phyloP scores from a whole-genome alignment of 2,888 invertebrate genomes.

The Tachystola acroxantha region DNA sequence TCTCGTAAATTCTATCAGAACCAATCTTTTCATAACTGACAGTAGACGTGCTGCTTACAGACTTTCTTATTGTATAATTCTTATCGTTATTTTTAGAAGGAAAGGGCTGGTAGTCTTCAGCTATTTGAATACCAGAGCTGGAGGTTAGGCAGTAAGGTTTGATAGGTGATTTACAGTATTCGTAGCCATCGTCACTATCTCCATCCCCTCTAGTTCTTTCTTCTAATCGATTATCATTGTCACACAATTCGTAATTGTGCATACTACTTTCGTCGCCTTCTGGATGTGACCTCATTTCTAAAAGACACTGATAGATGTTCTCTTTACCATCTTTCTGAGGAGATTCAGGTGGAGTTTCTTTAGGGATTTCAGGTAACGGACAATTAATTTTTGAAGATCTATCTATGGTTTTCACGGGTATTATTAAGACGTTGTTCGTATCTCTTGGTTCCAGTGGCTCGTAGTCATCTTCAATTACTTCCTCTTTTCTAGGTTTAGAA shows the following conservation, averaged over 20 bases:
- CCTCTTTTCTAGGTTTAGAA: constrained; percentile 41
- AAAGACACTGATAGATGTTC: constrained; percentile 66
- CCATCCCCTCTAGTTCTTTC: constrained; percentile 67
- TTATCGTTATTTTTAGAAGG: constrained; percentile 37
- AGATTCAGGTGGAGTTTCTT: constrained; percentile 26
- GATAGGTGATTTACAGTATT: constrained; percentile 67
- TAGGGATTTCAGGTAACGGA: constrained; percentile 71
- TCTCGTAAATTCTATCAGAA: constrained; percentile 68
- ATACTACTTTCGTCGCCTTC: constrained; percentile 70
- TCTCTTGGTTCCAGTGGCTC: constrained; percentile 64
- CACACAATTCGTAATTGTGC: constrained; percentile 74
- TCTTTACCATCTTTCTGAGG: constrained; percentile 32
- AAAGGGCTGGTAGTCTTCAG: constrained; percentile 69
- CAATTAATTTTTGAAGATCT: constrained; percentile 64
- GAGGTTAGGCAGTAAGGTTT: constrained; percentile 65
- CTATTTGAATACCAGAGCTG: constrained; percentile 68
- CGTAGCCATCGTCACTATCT: constrained; percentile 71
- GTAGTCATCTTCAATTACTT: constrained; percentile 59
- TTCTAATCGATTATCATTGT: constrained; percentile 50
- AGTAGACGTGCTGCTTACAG: constrained; percentile 65
- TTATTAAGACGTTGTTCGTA: constrained; percentile 46
- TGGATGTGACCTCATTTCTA: constrained; percentile 69
- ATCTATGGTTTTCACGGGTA: constrained; percentile 50
- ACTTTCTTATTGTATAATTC: constrained; percentile 61
- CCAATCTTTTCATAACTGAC: constrained; percentile 71